Percentiles rank a stretch among this genome's conserved stretches.
phyloP scores from a whole-genome alignment of 2,113 vertebrate genomes.

The Leucopsar rothschildi region DNA sequence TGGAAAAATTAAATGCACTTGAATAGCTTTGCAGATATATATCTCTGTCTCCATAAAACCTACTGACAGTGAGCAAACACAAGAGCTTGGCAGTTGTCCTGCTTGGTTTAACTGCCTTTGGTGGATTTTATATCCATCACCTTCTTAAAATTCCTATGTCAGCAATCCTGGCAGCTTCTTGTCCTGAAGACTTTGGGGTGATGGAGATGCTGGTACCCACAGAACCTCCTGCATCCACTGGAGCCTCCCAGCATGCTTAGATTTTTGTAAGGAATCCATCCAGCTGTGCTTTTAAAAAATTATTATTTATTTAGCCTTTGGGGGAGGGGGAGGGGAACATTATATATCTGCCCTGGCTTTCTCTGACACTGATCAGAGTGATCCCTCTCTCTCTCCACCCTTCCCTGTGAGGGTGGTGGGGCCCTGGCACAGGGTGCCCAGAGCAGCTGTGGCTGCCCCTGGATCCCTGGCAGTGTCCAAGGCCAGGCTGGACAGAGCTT shows the following conservation, averaged over 20 bases:
- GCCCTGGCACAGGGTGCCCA: background rate
- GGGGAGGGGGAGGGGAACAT: background rate
- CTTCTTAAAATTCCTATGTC: background rate
- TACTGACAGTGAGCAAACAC: background rate
- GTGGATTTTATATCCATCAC: background rate
- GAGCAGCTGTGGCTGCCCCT: background rate
- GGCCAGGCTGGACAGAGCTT: accelerated
- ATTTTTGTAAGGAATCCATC: background rate
- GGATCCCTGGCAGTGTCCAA: background rate
- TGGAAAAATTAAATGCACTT: background rate
- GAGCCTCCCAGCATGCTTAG: background rate
- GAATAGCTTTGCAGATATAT: background rate
- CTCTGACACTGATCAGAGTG: accelerated
- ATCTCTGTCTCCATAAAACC: background rate
- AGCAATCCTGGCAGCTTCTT: background rate
- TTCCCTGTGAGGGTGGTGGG: accelerated
- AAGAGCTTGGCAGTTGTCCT: background rate
- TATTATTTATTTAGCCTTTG: background rate
- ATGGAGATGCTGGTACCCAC: background rate
- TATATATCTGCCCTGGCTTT: background rate
- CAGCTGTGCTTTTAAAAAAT: background rate
- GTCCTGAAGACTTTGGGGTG: background rate
- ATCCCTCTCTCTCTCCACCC: background rate
- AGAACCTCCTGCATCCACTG: background rate
- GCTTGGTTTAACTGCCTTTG: background rate